Evolutionary conservation across 2,797 vertebrate species (phyloP), one percentile per base, ranked within the genome.

Genomic region (Thamnophis elegans): DNA sequence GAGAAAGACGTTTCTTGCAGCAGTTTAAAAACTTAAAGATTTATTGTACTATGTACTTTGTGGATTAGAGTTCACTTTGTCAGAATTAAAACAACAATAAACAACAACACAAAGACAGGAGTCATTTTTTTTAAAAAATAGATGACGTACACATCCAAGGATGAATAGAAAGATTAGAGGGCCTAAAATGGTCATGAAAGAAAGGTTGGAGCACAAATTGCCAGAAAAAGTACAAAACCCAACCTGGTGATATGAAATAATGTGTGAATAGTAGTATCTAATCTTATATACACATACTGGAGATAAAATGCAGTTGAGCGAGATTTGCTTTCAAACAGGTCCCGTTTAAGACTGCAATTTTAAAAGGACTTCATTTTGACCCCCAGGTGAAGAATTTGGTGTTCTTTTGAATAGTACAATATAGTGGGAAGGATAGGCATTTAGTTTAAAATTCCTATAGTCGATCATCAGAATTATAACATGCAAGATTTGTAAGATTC

Each of bases 341-440:
- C 53, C 13, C 20, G 6, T n/a, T 90, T 86, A 36, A n/a, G 55
- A 42, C 20, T 53, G 20, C 11, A 7, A 16, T 32, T 73, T 59
- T 87, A 14, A 51, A 53, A 87, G 60, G 2, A 28, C 28, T 59
- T 87, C 8, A 5, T 82, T 25, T 82, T 82, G 42, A 47, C 4
- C 78, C 2, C 4, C 47, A 82, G 42, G 10, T 82, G 1, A 4
- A 82, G 22, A 82, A 82, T 25, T 82, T 47, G 73, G 10, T 82
- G 4, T 25, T 82, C 20, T 82, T 82, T 6, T 47, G 22, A 22
- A 26, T 25, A 58, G 4, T 0, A 0, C 0, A 14, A 1, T 9
- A 11, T 0, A 92, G 59, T 0, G 0, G 62, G 22, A 9, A 54
- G 87, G 28, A 65, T 1, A 3, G 20, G 4, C 13, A 62, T 32